Evolutionary conservation across 2,113 vertebrate species (phyloP).

Genomic region (Gracilinanus agilis): DNA sequence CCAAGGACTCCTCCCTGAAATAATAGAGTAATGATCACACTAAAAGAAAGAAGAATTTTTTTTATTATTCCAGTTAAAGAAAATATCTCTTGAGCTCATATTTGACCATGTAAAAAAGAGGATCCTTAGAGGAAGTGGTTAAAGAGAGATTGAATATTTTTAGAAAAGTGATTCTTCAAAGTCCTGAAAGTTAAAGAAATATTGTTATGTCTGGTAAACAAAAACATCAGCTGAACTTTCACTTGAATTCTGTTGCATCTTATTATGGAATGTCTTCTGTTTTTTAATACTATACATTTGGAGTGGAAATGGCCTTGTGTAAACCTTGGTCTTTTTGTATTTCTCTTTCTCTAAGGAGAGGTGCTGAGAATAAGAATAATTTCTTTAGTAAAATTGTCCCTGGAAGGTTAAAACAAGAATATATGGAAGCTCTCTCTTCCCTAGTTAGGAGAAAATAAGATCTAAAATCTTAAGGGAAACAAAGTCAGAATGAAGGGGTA

Average conservation of each 20-base stretch:
- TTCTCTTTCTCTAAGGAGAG: background rate
- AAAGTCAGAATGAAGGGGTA: background rate
- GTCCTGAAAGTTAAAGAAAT: background rate
- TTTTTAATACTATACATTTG: background rate
- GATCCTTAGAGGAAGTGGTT: background rate
- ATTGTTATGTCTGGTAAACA: background rate
- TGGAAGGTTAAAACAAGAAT: background rate
- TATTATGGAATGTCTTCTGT: background rate
- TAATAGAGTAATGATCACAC: background rate
- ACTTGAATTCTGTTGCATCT: background rate
- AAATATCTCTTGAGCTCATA: background rate
- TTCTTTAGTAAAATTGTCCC: background rate
- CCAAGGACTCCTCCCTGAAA: background rate
- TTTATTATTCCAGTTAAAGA: background rate
- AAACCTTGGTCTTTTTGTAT: background rate
- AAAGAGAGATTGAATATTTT: background rate
- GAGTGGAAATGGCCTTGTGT: background rate
- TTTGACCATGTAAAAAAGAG: background rate
- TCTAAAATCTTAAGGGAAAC: too few species aligned
- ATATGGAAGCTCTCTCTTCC: background rate
- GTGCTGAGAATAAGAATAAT: background rate
- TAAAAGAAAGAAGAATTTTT: background rate
- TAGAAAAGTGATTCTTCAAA: background rate
- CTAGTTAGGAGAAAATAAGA: background rate
- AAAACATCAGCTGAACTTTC: background rate